A percentile compares a stretch with the other conserved stretches of the same genome.
Conservation (phyloP, 35 echinoderm and acorn worm genomes). For the Apostichopus japonicus region DNA sequence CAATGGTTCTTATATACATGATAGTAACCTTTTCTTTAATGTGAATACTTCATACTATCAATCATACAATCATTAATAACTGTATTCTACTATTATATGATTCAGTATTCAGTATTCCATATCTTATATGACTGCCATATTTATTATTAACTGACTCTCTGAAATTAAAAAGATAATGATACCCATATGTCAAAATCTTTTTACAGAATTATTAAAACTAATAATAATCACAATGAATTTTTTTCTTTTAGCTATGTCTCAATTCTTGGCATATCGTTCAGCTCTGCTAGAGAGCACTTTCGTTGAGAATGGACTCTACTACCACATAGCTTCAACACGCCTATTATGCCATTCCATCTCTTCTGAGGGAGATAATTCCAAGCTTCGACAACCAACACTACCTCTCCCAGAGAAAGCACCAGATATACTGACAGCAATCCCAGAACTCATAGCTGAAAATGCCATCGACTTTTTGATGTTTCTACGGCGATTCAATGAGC, state of each 20-base stretch:
- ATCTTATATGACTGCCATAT: too few relatives aligned
- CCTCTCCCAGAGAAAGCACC: slow-evolving; percentile 70
- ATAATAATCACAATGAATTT: not conserved
- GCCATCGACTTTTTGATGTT: slow-evolving; percentile 82
- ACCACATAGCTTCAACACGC: slow-evolving; percentile 75
- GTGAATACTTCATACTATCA: too few relatives aligned
- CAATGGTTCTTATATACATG: too few relatives aligned
- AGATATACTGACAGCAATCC: slow-evolving; percentile 55
- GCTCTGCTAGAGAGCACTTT: slow-evolving; percentile 73
- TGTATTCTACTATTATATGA: too few relatives aligned
- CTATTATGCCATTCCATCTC: slow-evolving; percentile 69
- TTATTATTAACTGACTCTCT: too few relatives aligned
- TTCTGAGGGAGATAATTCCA: slow-evolving; percentile 30
- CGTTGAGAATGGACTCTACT: slow-evolving; percentile 57
- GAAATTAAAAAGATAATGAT: too few relatives aligned
- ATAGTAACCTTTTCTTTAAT: too few relatives aligned
- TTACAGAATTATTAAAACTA: too few relatives aligned
- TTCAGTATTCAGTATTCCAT: too few relatives aligned
- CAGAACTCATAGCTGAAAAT: slow-evolving; percentile 88
- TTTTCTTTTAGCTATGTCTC: slow-evolving; percentile 63
- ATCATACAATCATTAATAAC: too few relatives aligned
- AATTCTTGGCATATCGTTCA: slow-evolving; percentile 74
- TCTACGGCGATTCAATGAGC: slow-evolving; percentile 75
- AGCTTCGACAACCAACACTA: slow-evolving; percentile 51
- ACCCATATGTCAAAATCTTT: too few relatives aligned